Percentiles rank a stretch among this genome's conserved stretches.
Evolutionary conservation across 1,140 invertebrate species (phyloP).

Genomic region (Neelides sp.): DNA sequence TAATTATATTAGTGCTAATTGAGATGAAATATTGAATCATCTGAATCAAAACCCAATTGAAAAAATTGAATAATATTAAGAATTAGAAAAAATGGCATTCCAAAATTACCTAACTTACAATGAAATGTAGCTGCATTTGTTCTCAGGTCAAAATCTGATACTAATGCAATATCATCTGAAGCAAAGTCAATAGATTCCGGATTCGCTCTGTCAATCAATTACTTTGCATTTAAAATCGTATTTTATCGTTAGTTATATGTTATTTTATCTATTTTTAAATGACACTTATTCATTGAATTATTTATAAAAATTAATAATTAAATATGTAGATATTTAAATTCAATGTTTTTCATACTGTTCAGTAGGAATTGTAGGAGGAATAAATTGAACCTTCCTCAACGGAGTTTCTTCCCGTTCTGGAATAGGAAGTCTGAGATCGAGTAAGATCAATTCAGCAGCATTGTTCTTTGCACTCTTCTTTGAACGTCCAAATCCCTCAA

Average conservation of each 20-base stretch:
- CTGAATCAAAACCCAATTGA: no score
- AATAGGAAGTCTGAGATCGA: constrained; percentile 8
- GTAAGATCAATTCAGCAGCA: constrained; percentile 16
- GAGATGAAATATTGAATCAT: not conserved
- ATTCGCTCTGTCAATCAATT: no score
- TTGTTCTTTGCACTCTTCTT: constrained; percentile 26
- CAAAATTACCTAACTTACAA: not conserved
- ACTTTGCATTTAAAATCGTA: no score
- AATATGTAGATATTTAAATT: no score
- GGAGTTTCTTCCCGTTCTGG: not conserved
- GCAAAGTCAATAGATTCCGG: constrained; percentile 23
- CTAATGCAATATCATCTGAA: constrained; percentile 14
- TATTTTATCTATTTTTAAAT: no score
- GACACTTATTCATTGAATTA: no score
- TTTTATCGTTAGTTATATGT: no score
- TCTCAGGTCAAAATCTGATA: constrained; percentile 5
- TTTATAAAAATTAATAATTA: no score
- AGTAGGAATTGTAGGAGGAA: not conserved
- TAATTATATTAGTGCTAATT: not conserved
- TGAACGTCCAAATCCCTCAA: constrained; percentile 16
- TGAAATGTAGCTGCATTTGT: not conserved
- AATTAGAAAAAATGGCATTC: no score
- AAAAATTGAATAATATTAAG: no score
- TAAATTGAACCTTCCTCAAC: not conserved
- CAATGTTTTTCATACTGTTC: not conserved